These are phyloP conservation scores for Brachionus asplanchnoidis DNA, from an alignment of 1,140 invertebrate genomes.

Conservation along the genomic window DNA sequence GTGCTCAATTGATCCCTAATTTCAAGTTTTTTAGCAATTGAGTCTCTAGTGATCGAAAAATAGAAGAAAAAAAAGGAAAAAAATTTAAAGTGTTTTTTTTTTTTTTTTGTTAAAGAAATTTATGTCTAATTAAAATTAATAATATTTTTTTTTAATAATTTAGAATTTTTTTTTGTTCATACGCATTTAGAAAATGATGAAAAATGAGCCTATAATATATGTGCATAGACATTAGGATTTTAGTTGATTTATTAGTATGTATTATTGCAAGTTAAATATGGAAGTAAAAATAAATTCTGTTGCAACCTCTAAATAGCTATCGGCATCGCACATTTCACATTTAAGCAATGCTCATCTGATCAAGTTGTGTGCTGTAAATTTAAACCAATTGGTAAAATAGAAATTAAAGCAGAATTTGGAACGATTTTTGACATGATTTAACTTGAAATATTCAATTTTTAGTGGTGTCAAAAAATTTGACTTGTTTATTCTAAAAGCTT, in stretches of 20 bases:
- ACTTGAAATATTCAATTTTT: not conserved
- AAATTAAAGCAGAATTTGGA: not conserved
- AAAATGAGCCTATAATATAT: slow-evolving; percentile 23
- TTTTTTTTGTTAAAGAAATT: not conserved
- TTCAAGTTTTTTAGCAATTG: not conserved
- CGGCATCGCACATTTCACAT: not conserved
- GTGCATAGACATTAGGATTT: slow-evolving; percentile 6
- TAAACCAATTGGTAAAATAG: not conserved
- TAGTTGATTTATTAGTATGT: not conserved
- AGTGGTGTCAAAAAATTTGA: not conserved
- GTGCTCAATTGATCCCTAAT: not conserved
- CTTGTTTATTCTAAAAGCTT: not conserved
- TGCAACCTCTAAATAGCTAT: not conserved
- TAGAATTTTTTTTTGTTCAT: slow-evolving; percentile 5
- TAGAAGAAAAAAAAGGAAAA: not conserved
- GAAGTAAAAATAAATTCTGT: not conserved
- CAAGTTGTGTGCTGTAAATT: not conserved
- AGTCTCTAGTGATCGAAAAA: not conserved
- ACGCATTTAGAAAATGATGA: slow-evolving; percentile 13
- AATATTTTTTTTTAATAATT: not conserved
- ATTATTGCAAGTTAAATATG: not conserved
- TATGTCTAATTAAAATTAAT: slow-evolving; percentile 25
- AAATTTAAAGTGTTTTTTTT: not conserved
- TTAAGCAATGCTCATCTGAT: not conserved
- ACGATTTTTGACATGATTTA: not conserved